phyloP scores from a whole-genome alignment of 2,888 invertebrate genomes.

The Thelaira solivaga region DNA sequence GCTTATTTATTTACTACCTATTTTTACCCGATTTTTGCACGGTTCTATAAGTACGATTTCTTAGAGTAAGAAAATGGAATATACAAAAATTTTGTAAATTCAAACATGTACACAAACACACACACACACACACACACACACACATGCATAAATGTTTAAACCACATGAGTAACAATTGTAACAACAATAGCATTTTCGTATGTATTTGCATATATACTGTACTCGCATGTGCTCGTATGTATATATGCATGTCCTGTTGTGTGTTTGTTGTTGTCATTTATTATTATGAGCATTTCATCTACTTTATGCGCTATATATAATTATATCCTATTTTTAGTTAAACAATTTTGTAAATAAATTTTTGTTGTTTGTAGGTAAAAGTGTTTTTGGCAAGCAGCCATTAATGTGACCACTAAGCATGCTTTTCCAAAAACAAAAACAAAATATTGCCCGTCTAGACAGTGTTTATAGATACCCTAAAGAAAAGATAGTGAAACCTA shows the following conservation, averaged over 20 bases:
- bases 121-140: too few species aligned
- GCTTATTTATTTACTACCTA: too few species aligned
- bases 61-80: too few species aligned
- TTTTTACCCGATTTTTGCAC: too few species aligned
- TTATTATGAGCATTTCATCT: constrained; percentile 16
- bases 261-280: constrained; percentile 28
- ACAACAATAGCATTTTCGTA: constrained; percentile 34
- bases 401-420: constrained; percentile 67
- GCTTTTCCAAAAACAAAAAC: constrained; percentile 63
- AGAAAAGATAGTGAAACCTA: not conserved
- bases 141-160: too few species aligned
- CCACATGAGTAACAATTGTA: not conserved
- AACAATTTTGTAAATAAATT: constrained; percentile 37
- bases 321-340: constrained; percentile 59
- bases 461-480: not conserved
- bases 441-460: constrained; percentile 65
- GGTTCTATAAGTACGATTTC: too few species aligned
- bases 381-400: constrained; percentile 70
- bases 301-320: constrained; percentile 39
- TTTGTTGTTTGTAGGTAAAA: not conserved
- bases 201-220: not conserved
- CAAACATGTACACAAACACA: too few species aligned
- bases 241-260: constrained; percentile 40
- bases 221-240: not conserved
- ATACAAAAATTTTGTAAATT: too few species aligned